Evolutionary conservation across 1,140 invertebrate genomes (phyloP), one percentile per base, ranked within the genome.

Genomic region (Lepidurus apus): DNA sequence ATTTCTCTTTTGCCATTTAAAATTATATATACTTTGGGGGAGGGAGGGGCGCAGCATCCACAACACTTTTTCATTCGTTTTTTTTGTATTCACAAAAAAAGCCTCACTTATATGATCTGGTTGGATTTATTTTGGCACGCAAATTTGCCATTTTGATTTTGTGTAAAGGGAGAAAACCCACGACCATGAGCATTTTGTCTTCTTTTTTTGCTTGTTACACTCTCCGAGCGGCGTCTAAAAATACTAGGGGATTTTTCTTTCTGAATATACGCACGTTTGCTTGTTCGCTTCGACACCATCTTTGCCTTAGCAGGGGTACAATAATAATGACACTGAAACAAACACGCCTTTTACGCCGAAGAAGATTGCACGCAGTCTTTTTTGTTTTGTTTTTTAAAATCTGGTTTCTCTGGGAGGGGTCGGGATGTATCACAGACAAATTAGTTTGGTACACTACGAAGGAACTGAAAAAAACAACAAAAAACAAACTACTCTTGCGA

Each of bases 361-460:
- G 21, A 17, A 17, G 45, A 17, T n/a, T n/a, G 21, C 8, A 21
- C 53, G 8, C 13, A 7, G 17, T 21, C 21, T 65, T 65, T 47
- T 65, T 65, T 65, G 53, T 65, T 65, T 65, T 9, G 47, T 9
- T 65, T 65, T 13, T 65, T 13, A n/a, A 13, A 65, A 21, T 65
- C 53, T 65, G 53, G 53, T 65, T 65, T 21, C 21, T 65, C 17
- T 65, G 53, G 53, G 53, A 65, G 53, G 53, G 53, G 53, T 65
- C 53, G 53, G 53, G 53, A 65, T 65, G 53, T 65, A 65, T 65
- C 53, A 65, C 53, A 65, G 53, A 65, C 53, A 65, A 65, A 65
- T 65, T 65, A 65, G 53, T 65, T 65, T 65, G 53, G 53, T 65
- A 21, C 7, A 65, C 53, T 65, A 65, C 53, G 21, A 65, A 65